Conservation (phyloP, 2,113 vertebrate genomes). For the Pungitius pungitius region DNA sequence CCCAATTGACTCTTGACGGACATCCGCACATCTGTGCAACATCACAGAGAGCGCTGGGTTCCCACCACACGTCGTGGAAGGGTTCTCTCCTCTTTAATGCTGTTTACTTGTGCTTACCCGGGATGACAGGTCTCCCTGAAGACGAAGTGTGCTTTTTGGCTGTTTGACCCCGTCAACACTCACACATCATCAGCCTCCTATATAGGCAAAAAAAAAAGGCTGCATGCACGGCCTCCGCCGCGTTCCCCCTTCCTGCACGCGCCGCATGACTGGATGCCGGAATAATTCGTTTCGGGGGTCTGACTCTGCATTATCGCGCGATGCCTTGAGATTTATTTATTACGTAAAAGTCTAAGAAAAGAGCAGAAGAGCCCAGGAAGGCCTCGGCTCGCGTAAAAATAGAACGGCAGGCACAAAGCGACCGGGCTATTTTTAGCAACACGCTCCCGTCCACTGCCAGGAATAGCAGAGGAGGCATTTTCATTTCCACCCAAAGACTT, state of each 20-base stretch:
- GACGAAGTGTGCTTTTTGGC: conserved; percentile 46
- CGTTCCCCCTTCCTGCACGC: neutral
- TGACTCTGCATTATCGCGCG: conserved; percentile 26
- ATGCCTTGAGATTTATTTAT: conserved; percentile 40
- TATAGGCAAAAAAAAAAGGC: too few relatives aligned
- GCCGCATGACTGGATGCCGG: conserved; percentile 22
- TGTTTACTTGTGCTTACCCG: conserved; percentile 31
- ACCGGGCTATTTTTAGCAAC: conserved; percentile 63
- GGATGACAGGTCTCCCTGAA: conserved; percentile 42
- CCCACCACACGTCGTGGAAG: neutral
- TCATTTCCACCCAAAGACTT: conserved; percentile 34
- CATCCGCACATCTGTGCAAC: conserved; percentile 25
- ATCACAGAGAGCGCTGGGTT: conserved; percentile 16
- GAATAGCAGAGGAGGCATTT: conserved; percentile 59
- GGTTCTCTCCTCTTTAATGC: conserved; percentile 27
- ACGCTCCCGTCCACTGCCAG: conserved; percentile 33
- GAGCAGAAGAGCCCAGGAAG: conserved; percentile 45
- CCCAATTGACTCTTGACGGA: conserved; percentile 32
- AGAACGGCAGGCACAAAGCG: conserved; percentile 54
- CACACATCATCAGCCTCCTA: conserved; percentile 15
- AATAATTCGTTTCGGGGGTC: conserved; percentile 14
- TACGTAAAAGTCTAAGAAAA: conserved; percentile 69
- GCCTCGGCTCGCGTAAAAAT: conserved; percentile 63
- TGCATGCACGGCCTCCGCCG: neutral
- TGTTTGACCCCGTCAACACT: conserved; percentile 39